A percentile compares a stretch with the other conserved stretches of the same genome.
Evolutionary conservation across 1,140 invertebrate genomes (phyloP).

Genomic region (Drosophila elegans): DNA sequence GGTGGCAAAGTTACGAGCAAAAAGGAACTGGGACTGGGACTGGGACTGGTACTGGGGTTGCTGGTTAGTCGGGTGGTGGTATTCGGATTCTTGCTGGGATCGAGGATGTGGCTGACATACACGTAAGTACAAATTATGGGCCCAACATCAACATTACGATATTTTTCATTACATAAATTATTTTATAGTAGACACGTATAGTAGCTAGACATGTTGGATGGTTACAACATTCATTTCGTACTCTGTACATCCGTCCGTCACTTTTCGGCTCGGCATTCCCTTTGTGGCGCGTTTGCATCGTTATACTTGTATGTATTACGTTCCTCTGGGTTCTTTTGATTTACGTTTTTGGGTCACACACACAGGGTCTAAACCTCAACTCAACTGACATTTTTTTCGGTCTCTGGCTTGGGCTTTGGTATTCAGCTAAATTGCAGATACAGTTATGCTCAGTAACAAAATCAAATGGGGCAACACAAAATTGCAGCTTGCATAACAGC

Average conservation of each 20-base stretch:
- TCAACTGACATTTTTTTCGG: conserved; percentile 51
- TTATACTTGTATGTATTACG: conserved; percentile 13
- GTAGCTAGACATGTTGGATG: conserved; percentile 80
- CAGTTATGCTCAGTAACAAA: conserved; percentile 45
- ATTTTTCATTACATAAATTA: conserved; percentile 85
- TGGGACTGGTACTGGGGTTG: background rate
- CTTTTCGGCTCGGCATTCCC: conserved; percentile 53
- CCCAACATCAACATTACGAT: conserved; percentile 85
- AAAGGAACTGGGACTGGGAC: conserved; percentile 7
- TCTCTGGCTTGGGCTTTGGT: conserved; percentile 23
- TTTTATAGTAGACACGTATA: conserved; percentile 84
- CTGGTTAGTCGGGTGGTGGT: conserved; percentile 35
- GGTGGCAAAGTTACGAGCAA: conserved; percentile 48
- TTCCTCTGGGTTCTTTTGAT: conserved; percentile 19
- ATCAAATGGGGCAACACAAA: conserved; percentile 38
- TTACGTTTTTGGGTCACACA: conserved; percentile 67
- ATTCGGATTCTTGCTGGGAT: conserved; percentile 42
- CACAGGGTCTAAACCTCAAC: conserved; percentile 47
- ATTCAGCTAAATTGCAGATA: conserved; percentile 38
- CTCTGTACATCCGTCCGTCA: conserved; percentile 82
- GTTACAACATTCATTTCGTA: conserved; percentile 79
- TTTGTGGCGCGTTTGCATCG: conserved; percentile 4
- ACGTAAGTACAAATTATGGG: conserved; percentile 72
- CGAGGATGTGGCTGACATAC: conserved; percentile 55
- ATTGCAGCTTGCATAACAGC: conserved; percentile 69